phyloP scores from a whole-genome alignment of 2,797 vertebrate species.

The Scomberomorus guttatus region DNA sequence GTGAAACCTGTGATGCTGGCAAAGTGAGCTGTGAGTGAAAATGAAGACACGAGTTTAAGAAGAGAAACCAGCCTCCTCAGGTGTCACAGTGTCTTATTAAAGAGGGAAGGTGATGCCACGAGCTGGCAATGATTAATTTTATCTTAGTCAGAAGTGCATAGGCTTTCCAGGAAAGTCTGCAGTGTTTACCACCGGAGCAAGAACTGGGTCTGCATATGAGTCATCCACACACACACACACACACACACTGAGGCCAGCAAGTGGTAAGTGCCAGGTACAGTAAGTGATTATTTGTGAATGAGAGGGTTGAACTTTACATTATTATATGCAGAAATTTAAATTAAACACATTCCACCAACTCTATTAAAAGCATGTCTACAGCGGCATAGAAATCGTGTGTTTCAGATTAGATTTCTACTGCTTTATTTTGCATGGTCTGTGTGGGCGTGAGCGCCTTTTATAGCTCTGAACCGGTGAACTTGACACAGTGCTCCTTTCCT shows the following conservation, averaged over 20 bases:
- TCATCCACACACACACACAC: slow-evolving; percentile 36
- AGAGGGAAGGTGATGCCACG: slow-evolving; percentile 41
- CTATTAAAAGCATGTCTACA: slow-evolving; percentile 19
- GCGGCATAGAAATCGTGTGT: slow-evolving; percentile 31
- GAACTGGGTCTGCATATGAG: slow-evolving; percentile 44
- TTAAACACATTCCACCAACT: slow-evolving; percentile 28
- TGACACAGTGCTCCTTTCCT: slow-evolving; percentile 72
- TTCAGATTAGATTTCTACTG: slow-evolving; percentile 58
- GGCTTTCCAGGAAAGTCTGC: slow-evolving; percentile 69
- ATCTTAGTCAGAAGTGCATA: slow-evolving; percentile 39
- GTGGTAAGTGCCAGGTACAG: slow-evolving; percentile 44
- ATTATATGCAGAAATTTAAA: slow-evolving; percentile 11
- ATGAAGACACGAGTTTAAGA: slow-evolving; percentile 18
- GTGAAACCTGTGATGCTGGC: not conserved
- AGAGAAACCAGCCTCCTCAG: slow-evolving; percentile 32
- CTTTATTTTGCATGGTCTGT: slow-evolving; percentile 55
- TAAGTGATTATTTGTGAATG: slow-evolving; percentile 68
- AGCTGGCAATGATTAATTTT: slow-evolving; percentile 55
- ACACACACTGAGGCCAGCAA: slow-evolving; percentile 26
- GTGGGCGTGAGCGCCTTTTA: slow-evolving; percentile 70
- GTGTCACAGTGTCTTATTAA: slow-evolving; percentile 31
- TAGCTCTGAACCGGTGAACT: slow-evolving; percentile 66
- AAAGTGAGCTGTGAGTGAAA: not conserved
- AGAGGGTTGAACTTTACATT: slow-evolving; percentile 59
- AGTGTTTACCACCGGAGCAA: slow-evolving; percentile 44